phyloP scores from a whole-genome alignment of 2,888 invertebrate species.

The Andricus curvator region DNA sequence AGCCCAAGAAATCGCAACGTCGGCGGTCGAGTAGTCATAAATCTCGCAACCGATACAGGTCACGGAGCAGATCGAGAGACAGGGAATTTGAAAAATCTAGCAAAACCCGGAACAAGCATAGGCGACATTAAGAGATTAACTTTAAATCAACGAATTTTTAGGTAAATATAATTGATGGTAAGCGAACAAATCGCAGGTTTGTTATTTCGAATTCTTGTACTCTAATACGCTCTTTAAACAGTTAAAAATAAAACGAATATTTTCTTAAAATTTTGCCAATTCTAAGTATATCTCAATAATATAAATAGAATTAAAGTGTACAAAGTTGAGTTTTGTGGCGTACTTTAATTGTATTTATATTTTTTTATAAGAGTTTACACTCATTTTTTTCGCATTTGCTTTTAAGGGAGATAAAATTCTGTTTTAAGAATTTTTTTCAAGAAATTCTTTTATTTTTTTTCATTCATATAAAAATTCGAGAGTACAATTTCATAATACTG shows the following conservation, averaged over 20 bases:
- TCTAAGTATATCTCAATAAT: background rate
- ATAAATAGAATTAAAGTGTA: background rate
- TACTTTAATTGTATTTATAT: background rate
- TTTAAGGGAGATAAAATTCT: background rate
- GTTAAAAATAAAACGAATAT: background rate
- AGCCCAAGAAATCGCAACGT: slow-evolving; percentile 73
- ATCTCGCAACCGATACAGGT: slow-evolving; percentile 73
- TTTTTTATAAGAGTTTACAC: background rate
- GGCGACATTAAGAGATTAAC: slow-evolving; percentile 68
- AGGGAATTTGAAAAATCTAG: slow-evolving; percentile 73
- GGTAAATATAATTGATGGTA: slow-evolving; percentile 24
- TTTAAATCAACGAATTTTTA: slow-evolving; percentile 43
- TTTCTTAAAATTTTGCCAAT: background rate
- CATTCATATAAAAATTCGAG: background rate
- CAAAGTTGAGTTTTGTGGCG: background rate
- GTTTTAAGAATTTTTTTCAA: slow-evolving; percentile 4
- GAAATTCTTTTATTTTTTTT: background rate
- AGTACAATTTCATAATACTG: background rate
- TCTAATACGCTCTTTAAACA: background rate
- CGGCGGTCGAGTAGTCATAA: slow-evolving; percentile 75
- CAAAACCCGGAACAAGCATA: slow-evolving; percentile 74
- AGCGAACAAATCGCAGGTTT: background rate
- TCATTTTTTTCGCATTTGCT: background rate
- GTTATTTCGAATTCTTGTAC: background rate
- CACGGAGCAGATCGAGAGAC: slow-evolving; percentile 75